phyloP scores from a whole-genome alignment of 2,888 invertebrate species.

The Aplocera efformata region DNA sequence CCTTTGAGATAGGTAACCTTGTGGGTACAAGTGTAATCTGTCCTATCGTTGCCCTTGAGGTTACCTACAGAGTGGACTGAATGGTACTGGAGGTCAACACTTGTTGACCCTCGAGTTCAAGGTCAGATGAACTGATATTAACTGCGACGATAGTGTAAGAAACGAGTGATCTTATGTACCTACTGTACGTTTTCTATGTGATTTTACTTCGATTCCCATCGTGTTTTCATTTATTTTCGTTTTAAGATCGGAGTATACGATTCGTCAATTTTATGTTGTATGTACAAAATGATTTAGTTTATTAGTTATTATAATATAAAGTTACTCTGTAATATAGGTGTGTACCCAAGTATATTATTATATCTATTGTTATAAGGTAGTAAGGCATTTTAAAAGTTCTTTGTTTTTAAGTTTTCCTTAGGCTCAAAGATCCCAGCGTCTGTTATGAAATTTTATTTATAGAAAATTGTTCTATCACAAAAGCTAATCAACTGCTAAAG shows the following conservation, averaged over 20 bases:
- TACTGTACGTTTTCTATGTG: slow-evolving; percentile 19
- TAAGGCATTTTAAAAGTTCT: slow-evolving; percentile 5
- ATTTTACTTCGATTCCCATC: slow-evolving; percentile 16
- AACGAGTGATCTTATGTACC: slow-evolving; percentile 26
- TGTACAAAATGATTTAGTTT: slow-evolving; percentile 43
- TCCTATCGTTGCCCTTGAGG: too few species aligned
- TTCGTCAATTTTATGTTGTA: slow-evolving; percentile 32
- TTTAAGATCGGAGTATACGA: slow-evolving; percentile 35
- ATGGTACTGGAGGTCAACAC: slow-evolving; percentile 1
- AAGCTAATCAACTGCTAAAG: too few species aligned
- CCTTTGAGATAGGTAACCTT: too few species aligned
- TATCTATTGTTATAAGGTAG: slow-evolving; percentile 7
- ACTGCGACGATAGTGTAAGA: slow-evolving; percentile 10
- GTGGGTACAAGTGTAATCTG: too few species aligned
- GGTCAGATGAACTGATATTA: slow-evolving; percentile 3
- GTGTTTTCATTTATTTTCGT: slow-evolving; percentile 13
- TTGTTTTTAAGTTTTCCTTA: background rate
- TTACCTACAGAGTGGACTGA: background rate
- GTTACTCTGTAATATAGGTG: slow-evolving; percentile 9
- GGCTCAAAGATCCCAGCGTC: background rate
- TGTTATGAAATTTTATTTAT: background rate
- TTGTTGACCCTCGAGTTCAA: background rate
- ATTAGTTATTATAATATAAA: slow-evolving; percentile 31
- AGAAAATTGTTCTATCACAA: too few species aligned
- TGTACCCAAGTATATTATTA: slow-evolving; percentile 8